phyloP scores from a whole-genome alignment of 2,888 invertebrate species.

The Idaea dimidiata region DNA sequence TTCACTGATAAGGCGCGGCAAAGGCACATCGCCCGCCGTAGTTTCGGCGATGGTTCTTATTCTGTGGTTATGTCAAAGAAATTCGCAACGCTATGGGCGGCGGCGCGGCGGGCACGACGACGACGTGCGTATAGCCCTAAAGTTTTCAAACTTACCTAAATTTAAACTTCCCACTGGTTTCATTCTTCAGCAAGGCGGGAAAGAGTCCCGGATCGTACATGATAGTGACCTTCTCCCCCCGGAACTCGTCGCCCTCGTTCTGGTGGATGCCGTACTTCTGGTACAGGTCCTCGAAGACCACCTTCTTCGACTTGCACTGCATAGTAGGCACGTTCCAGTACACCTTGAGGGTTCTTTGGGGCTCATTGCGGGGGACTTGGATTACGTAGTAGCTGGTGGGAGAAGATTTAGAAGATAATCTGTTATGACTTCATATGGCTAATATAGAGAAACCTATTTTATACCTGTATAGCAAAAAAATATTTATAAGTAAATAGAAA shows the following conservation, averaged over 20 bases:
- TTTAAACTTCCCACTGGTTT: slow-evolving; percentile 65
- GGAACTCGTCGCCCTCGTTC: slow-evolving; percentile 83
- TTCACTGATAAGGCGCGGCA: no score
- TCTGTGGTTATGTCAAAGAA: no score
- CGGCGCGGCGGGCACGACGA: neutral
- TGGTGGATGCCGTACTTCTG: slow-evolving; percentile 83
- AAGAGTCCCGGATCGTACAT: slow-evolving; percentile 88
- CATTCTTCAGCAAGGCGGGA: slow-evolving; percentile 82
- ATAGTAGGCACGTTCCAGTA: slow-evolving; percentile 91
- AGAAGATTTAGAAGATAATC: no score
- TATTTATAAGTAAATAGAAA: no score
- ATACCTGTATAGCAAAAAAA: no score
- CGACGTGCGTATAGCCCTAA: no score
- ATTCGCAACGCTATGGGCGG: no score
- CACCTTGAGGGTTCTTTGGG: slow-evolving; percentile 68
- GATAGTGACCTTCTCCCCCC: slow-evolving; percentile 84
- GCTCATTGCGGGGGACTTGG: slow-evolving; percentile 49
- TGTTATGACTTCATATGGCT: no score
- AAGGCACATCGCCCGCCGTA: no score
- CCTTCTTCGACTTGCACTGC: slow-evolving; percentile 84
- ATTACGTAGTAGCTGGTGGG: slow-evolving; percentile 60
- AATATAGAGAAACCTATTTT: no score
- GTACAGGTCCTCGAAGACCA: slow-evolving; percentile 80
- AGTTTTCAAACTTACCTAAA: slow-evolving; percentile 49
- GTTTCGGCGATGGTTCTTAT: no score